These are phyloP conservation scores for Bombus confusus DNA, from an alignment of 1,140 invertebrate species.

Conservation along the genomic window DNA sequence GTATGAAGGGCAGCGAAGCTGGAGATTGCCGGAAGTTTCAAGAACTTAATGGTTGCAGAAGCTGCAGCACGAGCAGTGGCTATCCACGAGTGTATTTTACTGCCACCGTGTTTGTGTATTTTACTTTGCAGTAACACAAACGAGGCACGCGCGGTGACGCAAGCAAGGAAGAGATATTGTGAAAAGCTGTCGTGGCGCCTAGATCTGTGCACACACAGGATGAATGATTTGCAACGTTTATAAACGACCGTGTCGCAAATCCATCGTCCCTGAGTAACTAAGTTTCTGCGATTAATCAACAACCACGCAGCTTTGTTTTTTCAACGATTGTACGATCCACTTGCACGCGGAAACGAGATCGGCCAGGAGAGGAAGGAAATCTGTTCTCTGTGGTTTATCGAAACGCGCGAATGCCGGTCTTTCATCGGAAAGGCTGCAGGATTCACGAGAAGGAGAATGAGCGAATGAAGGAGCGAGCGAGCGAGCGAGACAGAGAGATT, in stretches of 20 bases:
- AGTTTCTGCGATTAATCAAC: not conserved
- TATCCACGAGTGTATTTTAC: not conserved
- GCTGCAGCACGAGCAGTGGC: not conserved
- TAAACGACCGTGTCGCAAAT: not conserved
- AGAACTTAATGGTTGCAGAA: not conserved
- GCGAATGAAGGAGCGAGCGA: not conserved
- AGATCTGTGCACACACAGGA: not conserved
- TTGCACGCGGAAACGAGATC: not conserved
- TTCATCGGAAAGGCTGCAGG: not conserved
- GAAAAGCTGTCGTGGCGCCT: not conserved
- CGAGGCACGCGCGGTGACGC: not conserved
- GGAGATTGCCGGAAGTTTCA: not conserved
- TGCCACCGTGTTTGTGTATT: not conserved
- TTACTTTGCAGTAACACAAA: not conserved
- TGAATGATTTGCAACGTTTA: not conserved
- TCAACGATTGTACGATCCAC: not conserved
- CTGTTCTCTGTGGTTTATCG: too few relatives aligned
- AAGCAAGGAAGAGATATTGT: not conserved
- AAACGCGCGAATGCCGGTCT: not conserved
- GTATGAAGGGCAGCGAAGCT: not conserved
- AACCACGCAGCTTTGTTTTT: not conserved
- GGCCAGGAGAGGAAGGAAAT: not conserved
- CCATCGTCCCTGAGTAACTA: not conserved
- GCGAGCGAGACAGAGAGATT: too few relatives aligned
- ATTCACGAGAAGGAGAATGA: not conserved